Conservation (phyloP, 1,140 invertebrate genomes). For the Arctopsyche grandis region DNA sequence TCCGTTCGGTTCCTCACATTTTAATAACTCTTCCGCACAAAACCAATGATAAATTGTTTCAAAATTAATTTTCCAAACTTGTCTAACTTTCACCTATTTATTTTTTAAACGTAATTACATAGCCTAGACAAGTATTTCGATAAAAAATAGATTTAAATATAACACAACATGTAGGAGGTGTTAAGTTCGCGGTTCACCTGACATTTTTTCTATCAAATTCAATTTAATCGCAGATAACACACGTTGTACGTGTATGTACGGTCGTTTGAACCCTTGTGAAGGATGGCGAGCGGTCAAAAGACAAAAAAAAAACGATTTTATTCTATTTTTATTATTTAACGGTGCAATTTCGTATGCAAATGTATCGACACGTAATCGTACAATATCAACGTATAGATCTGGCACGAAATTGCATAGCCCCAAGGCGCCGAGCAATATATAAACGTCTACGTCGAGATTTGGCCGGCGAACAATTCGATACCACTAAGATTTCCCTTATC, state of each 20-base stretch:
- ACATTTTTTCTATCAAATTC: too few relatives aligned
- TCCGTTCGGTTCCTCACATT: slow-evolving; percentile 29
- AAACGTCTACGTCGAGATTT: slow-evolving; percentile 5
- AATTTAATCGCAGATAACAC: too few relatives aligned
- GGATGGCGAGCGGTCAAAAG: neutral
- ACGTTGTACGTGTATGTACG: too few relatives aligned
- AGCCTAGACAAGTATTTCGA: neutral
- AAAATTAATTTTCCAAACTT: slow-evolving; percentile 12
- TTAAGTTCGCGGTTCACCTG: too few relatives aligned
- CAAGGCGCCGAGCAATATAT: neutral
- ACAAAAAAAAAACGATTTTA: neutral
- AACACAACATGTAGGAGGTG: too few relatives aligned
- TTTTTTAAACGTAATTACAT: neutral
- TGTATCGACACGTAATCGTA: slow-evolving; percentile 12
- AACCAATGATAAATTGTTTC: slow-evolving; percentile 28
- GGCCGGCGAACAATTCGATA: slow-evolving; percentile 10
- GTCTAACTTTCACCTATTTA: neutral
- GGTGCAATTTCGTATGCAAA: slow-evolving; percentile 21
- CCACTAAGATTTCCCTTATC: slow-evolving; percentile 11
- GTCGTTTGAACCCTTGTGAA: neutral
- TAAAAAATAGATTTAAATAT: too few relatives aligned
- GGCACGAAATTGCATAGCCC: slow-evolving; percentile 20
- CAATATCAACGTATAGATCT: slow-evolving; percentile 17
- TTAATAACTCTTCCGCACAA: neutral
- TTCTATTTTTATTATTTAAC: neutral